Base-by-base conservation (phyloP, 1,140 invertebrate species). In the Elymnias hypermnestra region DNA sequence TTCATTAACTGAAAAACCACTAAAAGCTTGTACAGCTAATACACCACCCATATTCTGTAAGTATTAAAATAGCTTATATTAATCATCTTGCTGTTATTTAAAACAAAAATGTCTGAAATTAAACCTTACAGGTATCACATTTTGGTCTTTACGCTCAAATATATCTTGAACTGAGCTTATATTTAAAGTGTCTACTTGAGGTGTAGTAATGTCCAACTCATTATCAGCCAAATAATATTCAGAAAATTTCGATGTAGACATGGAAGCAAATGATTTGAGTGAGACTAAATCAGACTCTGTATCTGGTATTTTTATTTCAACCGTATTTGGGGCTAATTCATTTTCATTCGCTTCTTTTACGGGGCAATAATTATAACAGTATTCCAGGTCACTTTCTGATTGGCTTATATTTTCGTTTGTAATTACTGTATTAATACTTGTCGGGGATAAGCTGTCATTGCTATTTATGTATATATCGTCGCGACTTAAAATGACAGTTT, bases 1-100 rank as follows among this genome's bases (percentile, higher is more conserved):
- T 31, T 62, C 63, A 39, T 77, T 61, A 8, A 82, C 54, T 31
- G 77, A 82, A 47, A 74, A 79, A 6, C 75, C 72, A 53, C 79
- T 83, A 49, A 81, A 79, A 5, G 57, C 71, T 49, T 77, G 73
- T 15, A 53, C 17, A n/a, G 71, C 58, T 15, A 77, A 35, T 15
- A 53, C 14, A 22, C 68, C 66, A 6, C 22, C 36, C 1, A 47
- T 9, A 45, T 48, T 60, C 72, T 74, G 23, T 1, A 55, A 60
- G 43, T n/a, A 33, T 36, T 47, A 7, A 7, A 45, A 23, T 29
- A 21, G 40, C 29, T 8, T 7, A 31, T 1, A 0, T 18, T 25
- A 3, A 9, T 19, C 6, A 14, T 14, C 2, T 14, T 14, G 19
- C 19, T 3, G 13, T 15, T 15, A 22, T 8, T 14, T 13, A 31